Conservation (phyloP, 2,888 invertebrate species). For the Myopa tessellatipennis region DNA sequence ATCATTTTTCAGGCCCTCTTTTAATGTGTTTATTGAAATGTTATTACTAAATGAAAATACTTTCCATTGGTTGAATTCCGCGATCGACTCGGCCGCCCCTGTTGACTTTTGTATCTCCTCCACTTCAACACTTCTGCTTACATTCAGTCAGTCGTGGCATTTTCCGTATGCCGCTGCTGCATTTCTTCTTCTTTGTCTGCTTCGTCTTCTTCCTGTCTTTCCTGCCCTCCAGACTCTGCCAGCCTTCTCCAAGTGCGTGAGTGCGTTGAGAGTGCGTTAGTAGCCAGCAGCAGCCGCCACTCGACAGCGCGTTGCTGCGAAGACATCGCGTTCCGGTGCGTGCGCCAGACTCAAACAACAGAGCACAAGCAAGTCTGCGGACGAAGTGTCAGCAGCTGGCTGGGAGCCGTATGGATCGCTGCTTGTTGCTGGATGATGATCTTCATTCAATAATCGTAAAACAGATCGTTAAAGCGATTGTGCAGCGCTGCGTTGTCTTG, state of each 20-base stretch:
- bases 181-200: neutral
- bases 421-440: neutral
- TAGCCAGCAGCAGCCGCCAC: neutral
- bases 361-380: neutral
- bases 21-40: neutral
- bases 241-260: neutral
- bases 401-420: neutral
- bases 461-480: slow-evolving; percentile 19
- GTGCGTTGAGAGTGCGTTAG: slow-evolving; percentile 17
- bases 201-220: neutral
- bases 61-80: neutral
- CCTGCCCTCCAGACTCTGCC: slow-evolving; percentile 20
- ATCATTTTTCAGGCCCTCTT: too few relatives aligned
- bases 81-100: neutral
- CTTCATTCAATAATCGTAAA: slow-evolving; percentile 28
- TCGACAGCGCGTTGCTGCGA: neutral
- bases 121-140: neutral
- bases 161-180: neutral
- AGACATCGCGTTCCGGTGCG: neutral
- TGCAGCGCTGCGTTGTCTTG: neutral
- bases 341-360: neutral
- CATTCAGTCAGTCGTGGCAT: neutral
- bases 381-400: neutral
- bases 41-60: neutral
- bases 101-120: neutral